Base-by-base conservation (phyloP, 2,888 invertebrate genomes). In the Melinaea marsaeus region DNA sequence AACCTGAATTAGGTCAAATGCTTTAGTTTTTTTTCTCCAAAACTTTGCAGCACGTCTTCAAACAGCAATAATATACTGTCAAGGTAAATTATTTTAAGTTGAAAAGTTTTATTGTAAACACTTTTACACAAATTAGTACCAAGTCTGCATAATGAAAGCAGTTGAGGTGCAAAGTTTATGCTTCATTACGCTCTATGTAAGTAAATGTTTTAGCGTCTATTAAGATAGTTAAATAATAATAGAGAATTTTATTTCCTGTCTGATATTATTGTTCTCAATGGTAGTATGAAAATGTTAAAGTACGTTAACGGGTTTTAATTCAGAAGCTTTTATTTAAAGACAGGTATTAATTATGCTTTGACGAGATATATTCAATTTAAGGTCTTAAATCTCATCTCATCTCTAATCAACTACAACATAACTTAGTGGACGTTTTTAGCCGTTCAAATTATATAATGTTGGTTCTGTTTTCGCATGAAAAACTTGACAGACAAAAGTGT, bases 91-190 rank as follows among this genome's bases (percentile, higher is more conserved):
- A 71, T 67, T 72, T 69, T 57, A 71, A 74, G 67, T 73, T 72
- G 69, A 64, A 69, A 72, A 79, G 75, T 77, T 77, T 75, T 76
- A 77, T 79, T 77, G 74, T 76, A 75, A 77, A 77, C 77, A 76
- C 72, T 73, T 75, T 70, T 66, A 70, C 71, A 71, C 77, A 78
- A 79, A 79, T 77, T 77, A 79, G 76, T 72, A 69, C 69, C 69
- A 77, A 76, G 73, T 73, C 74, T 66, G 72, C 69, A 75, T 74
- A 78, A 76, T 74, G 73, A 72, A 73, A 74, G 70, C 65, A 72
- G 69, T 72, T 70, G 70, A 71, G 67, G 69, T 66, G 67, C 69
- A 60, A 71, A 73, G 64, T 74, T 73, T 71, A 64, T 67, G 69
- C 67, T 72, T 69, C 70, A 71, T 70, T 74, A 68, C 62, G 70